Evolutionary conservation across 2,113 vertebrate genomes (phyloP).

Genomic region (Mirounga angustirostris): DNA sequence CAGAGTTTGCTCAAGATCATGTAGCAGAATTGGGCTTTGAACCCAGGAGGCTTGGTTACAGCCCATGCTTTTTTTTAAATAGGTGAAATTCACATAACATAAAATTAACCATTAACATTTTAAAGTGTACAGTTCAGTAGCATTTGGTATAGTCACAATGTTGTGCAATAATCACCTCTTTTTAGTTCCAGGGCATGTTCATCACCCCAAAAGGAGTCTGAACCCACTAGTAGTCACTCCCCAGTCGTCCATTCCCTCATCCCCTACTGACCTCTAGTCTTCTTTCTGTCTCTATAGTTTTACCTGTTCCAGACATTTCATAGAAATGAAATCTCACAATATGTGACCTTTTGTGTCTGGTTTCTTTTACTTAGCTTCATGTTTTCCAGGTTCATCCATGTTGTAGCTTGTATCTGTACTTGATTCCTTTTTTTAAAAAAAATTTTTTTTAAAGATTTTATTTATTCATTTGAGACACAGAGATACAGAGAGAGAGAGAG

Average conservation of each 20-base stretch:
- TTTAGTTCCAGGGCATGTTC: neutral
- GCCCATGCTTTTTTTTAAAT: neutral
- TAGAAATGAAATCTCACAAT: neutral
- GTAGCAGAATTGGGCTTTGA: neutral
- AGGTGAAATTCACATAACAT: neutral
- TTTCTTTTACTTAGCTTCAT: neutral
- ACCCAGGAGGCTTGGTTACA: neutral
- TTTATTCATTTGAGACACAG: no score
- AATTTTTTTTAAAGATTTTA: no score
- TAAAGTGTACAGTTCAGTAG: neutral
- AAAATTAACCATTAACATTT: neutral
- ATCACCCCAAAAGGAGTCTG: neutral
- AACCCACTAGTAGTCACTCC: neutral
- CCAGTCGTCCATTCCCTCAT: neutral
- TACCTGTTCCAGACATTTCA: neutral
- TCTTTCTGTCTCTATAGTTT: slow-evolving; percentile 1
- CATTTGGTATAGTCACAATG: neutral
- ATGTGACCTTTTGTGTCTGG: neutral
- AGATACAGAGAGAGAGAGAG: no score
- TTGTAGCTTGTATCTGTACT: neutral
- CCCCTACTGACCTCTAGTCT: neutral
- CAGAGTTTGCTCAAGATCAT: neutral
- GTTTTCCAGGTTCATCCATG: neutral
- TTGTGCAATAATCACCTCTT: neutral
- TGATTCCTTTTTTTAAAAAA: neutral